Evolutionary conservation across 2,888 invertebrate genomes (phyloP).

Genomic region (Cremastinae sp.): DNA sequence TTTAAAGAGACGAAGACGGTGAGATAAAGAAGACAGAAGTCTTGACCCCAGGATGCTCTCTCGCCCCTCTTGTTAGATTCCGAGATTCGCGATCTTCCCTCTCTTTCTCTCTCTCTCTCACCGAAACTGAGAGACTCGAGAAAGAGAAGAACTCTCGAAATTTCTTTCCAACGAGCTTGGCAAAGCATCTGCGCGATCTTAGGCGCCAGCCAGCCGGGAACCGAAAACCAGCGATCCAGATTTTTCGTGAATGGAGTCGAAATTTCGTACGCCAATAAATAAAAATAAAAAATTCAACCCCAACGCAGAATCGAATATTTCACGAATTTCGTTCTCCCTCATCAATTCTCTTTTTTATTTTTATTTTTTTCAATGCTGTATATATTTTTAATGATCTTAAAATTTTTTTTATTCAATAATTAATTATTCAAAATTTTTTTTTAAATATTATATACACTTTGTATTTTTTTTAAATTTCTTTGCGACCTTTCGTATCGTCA

Average conservation of each 20-base stretch:
- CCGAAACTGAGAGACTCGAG: not conserved
- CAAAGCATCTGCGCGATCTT: constrained; percentile 4
- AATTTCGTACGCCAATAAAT: not conserved
- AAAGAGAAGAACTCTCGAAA: constrained; percentile 6
- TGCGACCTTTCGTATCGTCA: not conserved
- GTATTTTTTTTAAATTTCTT: too few relatives aligned
- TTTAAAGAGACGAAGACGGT: constrained; percentile 6
- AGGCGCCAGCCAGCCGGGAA: constrained; percentile 35
- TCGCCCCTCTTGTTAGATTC: constrained; percentile 32
- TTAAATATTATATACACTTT: too few relatives aligned
- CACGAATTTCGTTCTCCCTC: too few relatives aligned
- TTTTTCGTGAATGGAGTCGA: not conserved
- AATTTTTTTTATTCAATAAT: too few relatives aligned
- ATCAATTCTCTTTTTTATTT: too few relatives aligned
- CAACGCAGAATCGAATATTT: too few relatives aligned
- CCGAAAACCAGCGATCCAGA: constrained; percentile 10
- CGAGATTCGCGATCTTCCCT: constrained; percentile 42
- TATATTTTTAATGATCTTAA: too few relatives aligned
- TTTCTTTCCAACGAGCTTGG: constrained; percentile 23
- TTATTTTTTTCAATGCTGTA: too few relatives aligned
- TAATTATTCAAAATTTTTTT: too few relatives aligned
- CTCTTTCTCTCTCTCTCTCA: constrained; percentile 4
- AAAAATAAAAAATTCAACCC: not conserved
- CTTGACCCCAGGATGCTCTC: constrained; percentile 31
- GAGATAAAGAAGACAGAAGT: not conserved